Evolutionary conservation across 2,113 vertebrate genomes (phyloP).

Genomic region (Astur gentilis): DNA sequence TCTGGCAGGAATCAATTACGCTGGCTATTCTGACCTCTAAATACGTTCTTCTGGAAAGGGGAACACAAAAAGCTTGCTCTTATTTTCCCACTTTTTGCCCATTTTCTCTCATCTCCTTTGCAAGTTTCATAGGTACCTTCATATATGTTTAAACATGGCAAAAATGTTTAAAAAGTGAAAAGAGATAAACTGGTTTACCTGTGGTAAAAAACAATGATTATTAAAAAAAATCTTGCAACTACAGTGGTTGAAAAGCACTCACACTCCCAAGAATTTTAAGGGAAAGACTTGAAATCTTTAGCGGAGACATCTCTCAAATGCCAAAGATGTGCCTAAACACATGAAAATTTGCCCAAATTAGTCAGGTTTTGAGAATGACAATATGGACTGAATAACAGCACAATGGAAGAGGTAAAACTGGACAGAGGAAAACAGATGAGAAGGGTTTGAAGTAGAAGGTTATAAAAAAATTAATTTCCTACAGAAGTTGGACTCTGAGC

Average conservation of each 20-base stretch:
- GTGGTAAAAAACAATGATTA: neutral
- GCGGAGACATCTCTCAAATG: neutral
- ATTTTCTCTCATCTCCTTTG: neutral
- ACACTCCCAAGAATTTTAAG: neutral
- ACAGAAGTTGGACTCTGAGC: neutral
- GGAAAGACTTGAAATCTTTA: neutral
- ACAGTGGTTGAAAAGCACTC: neutral
- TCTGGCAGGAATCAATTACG: constrained; percentile 60
- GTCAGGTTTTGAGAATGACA: neutral
- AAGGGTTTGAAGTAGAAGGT: neutral
- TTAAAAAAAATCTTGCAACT: neutral
- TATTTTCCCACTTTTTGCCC: neutral
- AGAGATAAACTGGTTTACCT: neutral
- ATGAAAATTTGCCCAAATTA: neutral
- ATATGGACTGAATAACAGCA: neutral
- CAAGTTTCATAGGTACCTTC: neutral
- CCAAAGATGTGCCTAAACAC: neutral
- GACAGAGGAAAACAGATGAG: neutral
- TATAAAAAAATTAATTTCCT: neutral
- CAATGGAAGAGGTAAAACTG: neutral
- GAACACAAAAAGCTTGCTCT: neutral
- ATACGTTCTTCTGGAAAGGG: neutral
- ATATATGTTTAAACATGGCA: neutral
- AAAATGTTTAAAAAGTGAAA: neutral
- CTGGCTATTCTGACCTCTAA: constrained; percentile 37